These are phyloP conservation scores for Drosophila carrolli DNA, from an alignment of 1,140 invertebrate species.

Conservation along the genomic window DNA sequence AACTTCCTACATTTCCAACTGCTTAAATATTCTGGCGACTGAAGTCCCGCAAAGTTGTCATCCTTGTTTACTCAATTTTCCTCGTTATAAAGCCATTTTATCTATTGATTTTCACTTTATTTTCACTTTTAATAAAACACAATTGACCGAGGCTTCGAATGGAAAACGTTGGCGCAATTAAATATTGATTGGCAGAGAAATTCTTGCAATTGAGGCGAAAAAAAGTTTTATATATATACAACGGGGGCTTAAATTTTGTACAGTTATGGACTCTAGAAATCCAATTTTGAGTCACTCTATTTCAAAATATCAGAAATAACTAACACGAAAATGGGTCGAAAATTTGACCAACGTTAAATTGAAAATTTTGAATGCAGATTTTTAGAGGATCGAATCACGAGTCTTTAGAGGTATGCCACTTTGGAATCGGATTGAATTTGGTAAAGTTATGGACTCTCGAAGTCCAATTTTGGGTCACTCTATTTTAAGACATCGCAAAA, in stretches of 20 bases:
- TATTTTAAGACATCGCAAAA: too few species aligned
- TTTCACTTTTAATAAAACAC: constrained; percentile 33
- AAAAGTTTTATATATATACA: constrained; percentile 1
- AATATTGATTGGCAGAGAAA: constrained; percentile 32
- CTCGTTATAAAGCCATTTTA: constrained; percentile 18
- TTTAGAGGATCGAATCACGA: too few species aligned
- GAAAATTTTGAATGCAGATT: too few species aligned
- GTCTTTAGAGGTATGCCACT: too few species aligned
- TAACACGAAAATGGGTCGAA: too few species aligned
- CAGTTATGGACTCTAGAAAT: too few species aligned
- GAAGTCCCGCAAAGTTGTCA: background rate
- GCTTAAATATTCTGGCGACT: constrained; percentile 24
- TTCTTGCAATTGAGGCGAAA: constrained; percentile 10
- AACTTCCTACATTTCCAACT: background rate
- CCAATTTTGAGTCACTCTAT: too few species aligned
- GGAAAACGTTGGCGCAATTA: constrained; percentile 10
- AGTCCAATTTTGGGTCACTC: too few species aligned
- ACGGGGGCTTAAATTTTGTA: background rate
- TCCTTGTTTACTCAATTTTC: constrained; percentile 26
- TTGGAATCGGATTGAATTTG: too few species aligned
- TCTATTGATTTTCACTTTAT: constrained; percentile 60
- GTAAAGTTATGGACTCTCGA: too few species aligned
- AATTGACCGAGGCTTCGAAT: constrained; percentile 11
- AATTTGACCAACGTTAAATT: too few species aligned
- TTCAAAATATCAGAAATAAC: too few species aligned